Evolutionary conservation across 2,888 invertebrate genomes (phyloP).

Genomic region (Neoitamus cyanurus): DNA sequence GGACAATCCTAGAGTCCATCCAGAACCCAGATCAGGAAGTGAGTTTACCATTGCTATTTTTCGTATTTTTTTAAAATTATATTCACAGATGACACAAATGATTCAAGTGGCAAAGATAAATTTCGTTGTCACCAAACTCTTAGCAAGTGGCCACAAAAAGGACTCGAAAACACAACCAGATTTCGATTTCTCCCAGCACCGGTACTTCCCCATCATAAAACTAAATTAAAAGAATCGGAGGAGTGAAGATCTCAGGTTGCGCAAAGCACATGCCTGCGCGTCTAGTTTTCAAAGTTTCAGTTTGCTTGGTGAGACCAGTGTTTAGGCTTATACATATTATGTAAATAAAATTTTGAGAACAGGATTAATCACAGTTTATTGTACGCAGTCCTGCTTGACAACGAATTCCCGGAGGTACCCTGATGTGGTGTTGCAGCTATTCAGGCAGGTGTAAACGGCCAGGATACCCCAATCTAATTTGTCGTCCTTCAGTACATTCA

Average conservation of each 20-base stretch:
- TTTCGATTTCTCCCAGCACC: slow-evolving; percentile 90
- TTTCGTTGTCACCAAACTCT: slow-evolving; percentile 91
- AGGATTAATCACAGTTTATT: not conserved
- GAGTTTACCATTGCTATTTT: slow-evolving; percentile 46
- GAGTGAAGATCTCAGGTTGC: not conserved
- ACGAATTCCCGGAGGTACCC: slow-evolving; percentile 82
- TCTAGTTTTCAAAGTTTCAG: slow-evolving; percentile 29
- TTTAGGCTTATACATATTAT: slow-evolving; percentile 28
- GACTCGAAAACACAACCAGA: slow-evolving; percentile 86
- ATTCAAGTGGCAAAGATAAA: slow-evolving; percentile 95
- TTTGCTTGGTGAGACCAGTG: not conserved
- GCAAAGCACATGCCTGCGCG: not conserved
- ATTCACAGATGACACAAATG: slow-evolving; percentile 77
- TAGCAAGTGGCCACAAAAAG: slow-evolving; percentile 92
- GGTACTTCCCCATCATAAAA: slow-evolving; percentile 92
- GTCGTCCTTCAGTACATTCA: slow-evolving; percentile 77
- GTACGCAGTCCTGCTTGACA: slow-evolving; percentile 82
- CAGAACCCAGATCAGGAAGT: slow-evolving; percentile 85
- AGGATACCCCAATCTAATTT: slow-evolving; percentile 92
- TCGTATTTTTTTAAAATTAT: too few species aligned
- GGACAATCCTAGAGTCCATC: slow-evolving; percentile 85
- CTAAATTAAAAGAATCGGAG: slow-evolving; percentile 56
- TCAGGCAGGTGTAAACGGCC: slow-evolving; percentile 84
- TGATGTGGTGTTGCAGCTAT: slow-evolving; percentile 75
- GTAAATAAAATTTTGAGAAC: slow-evolving; percentile 5